phyloP scores from a whole-genome alignment of 1,140 invertebrate genomes.

The Teleogryllus occipitalis region DNA sequence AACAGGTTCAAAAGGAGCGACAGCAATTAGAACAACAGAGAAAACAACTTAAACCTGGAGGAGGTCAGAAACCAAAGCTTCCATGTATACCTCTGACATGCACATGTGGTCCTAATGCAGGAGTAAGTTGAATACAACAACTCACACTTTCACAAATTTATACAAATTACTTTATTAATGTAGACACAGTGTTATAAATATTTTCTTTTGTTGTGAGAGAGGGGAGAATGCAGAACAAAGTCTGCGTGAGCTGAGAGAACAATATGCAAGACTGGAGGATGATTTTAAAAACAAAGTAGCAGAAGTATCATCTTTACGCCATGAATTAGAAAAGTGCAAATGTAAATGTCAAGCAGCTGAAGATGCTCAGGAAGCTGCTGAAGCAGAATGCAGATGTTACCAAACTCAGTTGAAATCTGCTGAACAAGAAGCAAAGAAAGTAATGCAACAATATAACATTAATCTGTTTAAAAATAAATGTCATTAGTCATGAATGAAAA shows the following conservation, averaged over 20 bases:
- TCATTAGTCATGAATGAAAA: not conserved
- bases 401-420: conserved; percentile 46
- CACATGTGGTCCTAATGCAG: not conserved
- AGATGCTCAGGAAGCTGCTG: conserved; percentile 42
- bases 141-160: not conserved
- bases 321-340: conserved; percentile 42
- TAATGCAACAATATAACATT: not conserved
- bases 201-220: not conserved
- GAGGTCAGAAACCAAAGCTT: not conserved
- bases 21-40: conserved; percentile 44
- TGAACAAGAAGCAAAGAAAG: conserved; percentile 34
- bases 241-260: conserved; percentile 41
- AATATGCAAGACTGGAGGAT: conserved; percentile 46
- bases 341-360: conserved; percentile 33
- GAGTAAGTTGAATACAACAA: not conserved
- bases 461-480: not conserved
- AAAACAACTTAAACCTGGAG: conserved; percentile 34
- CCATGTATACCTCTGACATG: not conserved
- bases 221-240: conserved; percentile 32
- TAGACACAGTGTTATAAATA: not conserved
- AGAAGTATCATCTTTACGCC: conserved; percentile 43
- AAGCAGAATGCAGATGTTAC: conserved; percentile 35
- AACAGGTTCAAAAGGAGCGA: conserved; percentile 46
- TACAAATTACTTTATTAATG: not conserved
- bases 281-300: conserved; percentile 47